These are phyloP conservation scores for Oostethus manadensis DNA, from an alignment of 2,113 vertebrate genomes.

Conservation along the genomic window DNA sequence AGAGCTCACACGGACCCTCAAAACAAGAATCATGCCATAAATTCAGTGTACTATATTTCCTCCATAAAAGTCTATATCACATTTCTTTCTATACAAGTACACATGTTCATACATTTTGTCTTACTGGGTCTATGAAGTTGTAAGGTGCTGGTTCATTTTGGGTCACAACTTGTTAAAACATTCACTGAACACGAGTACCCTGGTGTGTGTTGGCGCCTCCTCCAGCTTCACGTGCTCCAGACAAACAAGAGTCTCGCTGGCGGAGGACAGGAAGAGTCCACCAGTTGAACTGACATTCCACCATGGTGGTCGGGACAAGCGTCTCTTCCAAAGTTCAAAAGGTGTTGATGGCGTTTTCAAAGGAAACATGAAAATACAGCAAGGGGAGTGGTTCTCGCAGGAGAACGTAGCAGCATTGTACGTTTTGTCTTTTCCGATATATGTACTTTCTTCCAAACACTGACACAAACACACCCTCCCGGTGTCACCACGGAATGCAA, in stretches of 20 bases:
- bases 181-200: constrained; percentile 67
- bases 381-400: constrained; percentile 58
- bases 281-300: constrained; percentile 41
- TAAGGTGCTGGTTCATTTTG: constrained; percentile 75
- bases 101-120: constrained; percentile 65
- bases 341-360: background rate
- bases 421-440: constrained; percentile 25
- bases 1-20: constrained; percentile 48
- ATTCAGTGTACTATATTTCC: constrained; percentile 72
- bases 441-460: constrained; percentile 38
- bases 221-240: constrained; percentile 30
- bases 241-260: background rate
- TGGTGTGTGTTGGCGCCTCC: constrained; percentile 39
- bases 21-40: constrained; percentile 67
- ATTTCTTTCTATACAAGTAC: constrained; percentile 70
- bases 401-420: constrained; percentile 66
- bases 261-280: constrained; percentile 13
- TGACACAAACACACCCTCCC: constrained; percentile 26
- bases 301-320: constrained; percentile 31
- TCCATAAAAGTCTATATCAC: constrained; percentile 72
- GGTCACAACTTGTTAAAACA: constrained; percentile 65
- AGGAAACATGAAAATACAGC: constrained; percentile 50
- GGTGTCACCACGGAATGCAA: constrained; percentile 59
- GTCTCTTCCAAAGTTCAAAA: constrained; percentile 24
- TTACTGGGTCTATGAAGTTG: constrained; percentile 48